Percentiles rank a stretch among this genome's conserved stretches.
Conservation (phyloP, 2,888 invertebrate species). For the Polydrusus pterygomalis region DNA sequence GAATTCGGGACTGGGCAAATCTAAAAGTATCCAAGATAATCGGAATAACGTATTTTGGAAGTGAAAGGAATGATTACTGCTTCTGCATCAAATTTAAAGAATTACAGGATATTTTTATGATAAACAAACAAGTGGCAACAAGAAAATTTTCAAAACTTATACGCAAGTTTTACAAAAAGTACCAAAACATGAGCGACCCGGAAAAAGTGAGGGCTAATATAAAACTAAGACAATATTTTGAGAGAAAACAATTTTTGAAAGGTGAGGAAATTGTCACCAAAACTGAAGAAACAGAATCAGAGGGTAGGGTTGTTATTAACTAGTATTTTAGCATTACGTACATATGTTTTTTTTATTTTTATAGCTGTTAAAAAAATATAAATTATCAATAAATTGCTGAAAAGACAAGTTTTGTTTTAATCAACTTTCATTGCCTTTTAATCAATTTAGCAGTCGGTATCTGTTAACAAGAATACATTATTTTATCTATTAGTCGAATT, state of each 20-base stretch:
- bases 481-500: too few species aligned
- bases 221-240: neutral
- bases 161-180: neutral
- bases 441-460: too few species aligned
- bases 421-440: too few species aligned
- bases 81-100: slow-evolving; percentile 13
- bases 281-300: neutral
- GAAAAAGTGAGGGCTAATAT: neutral
- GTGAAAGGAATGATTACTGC: neutral
- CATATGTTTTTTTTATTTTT: too few species aligned
- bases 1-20: slow-evolving; percentile 13
- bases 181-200: neutral
- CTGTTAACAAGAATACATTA: too few species aligned
- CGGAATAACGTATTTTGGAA: neutral
- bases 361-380: too few species aligned
- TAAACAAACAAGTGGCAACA: slow-evolving; percentile 10
- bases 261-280: neutral
- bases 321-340: too few species aligned
- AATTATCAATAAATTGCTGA: too few species aligned
- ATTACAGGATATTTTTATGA: slow-evolving; percentile 3
- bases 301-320: too few species aligned
- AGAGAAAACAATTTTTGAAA: neutral
- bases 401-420: too few species aligned
- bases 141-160: neutral
- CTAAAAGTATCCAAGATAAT: neutral